Conservation (phyloP, 2,113 vertebrate species). For the Ophthalmolycus amberensis region DNA sequence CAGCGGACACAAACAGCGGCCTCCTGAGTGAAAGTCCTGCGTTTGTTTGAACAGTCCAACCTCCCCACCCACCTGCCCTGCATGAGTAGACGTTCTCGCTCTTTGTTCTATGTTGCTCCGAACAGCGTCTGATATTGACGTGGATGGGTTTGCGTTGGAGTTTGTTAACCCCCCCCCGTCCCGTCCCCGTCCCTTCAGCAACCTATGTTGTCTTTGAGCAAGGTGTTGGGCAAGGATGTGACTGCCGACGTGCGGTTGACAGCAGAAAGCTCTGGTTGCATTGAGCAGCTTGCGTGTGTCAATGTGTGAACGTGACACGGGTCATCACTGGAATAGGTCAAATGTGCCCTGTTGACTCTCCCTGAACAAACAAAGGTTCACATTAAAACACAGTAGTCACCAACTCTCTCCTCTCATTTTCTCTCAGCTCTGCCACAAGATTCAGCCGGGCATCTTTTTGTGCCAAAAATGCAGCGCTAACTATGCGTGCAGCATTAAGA, state of each 20-base stretch:
- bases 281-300: constrained; percentile 23
- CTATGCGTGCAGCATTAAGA: constrained; percentile 16
- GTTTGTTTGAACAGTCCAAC: not conserved
- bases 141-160: no score
- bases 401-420: not conserved
- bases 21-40: no score
- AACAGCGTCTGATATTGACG: no score
- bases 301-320: constrained; percentile 33
- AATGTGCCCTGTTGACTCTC: not conserved
- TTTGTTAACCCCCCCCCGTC: no score
- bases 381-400: constrained; percentile 8
- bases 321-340: constrained; percentile 36
- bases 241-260: constrained; percentile 1
- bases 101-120: no score
- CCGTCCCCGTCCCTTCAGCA: not conserved
- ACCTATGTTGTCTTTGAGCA: not conserved
- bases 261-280: constrained; percentile 3
- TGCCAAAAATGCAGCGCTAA: constrained; percentile 25
- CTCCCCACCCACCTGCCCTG: no score
- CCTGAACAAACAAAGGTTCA: constrained; percentile 15
- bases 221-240: constrained; percentile 7
- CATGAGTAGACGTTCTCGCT: not conserved
- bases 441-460: not conserved
- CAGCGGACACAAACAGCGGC: not conserved
- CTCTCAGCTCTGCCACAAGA: constrained; percentile 17